Conservation (phyloP, 2,888 invertebrate genomes). For the Adelognathus sp. region DNA sequence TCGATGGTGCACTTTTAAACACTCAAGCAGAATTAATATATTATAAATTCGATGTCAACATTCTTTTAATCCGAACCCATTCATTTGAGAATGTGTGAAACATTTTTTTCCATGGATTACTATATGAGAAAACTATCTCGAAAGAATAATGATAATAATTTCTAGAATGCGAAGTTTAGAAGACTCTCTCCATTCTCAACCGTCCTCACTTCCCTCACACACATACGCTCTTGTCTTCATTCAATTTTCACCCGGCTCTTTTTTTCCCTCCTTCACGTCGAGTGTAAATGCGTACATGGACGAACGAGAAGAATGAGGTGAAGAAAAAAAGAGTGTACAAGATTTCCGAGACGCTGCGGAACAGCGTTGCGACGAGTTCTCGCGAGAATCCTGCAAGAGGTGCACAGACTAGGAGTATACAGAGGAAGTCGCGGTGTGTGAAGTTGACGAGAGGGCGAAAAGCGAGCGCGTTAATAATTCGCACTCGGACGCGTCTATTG, state of each 20-base stretch:
- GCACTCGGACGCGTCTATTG: slow-evolving; percentile 79
- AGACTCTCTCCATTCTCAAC: background rate
- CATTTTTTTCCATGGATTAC: no score
- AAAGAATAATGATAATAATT: slow-evolving; percentile 8
- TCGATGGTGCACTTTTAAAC: no score
- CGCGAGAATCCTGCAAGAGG: slow-evolving; percentile 39
- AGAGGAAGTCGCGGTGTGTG: slow-evolving; percentile 25
- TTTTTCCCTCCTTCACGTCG: slow-evolving; percentile 49
- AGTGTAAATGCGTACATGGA: slow-evolving; percentile 42
- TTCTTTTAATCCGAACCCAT: no score
- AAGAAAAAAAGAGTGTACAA: slow-evolving; percentile 54
- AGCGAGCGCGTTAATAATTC: slow-evolving; percentile 78
- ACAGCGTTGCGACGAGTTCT: no score
- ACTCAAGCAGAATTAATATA: no score
- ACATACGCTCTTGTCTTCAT: background rate
- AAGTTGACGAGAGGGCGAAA: slow-evolving; percentile 58
- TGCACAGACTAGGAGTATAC: slow-evolving; percentile 13
- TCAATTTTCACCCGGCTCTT: slow-evolving; percentile 40
- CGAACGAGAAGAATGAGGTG: slow-evolving; percentile 21
- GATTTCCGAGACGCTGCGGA: slow-evolving; percentile 58
- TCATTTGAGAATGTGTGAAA: no score
- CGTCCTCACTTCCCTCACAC: background rate
- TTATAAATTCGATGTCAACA: no score
- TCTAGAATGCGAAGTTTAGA: no score
- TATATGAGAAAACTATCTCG: no score